Evolutionary conservation across 1,140 invertebrate species (phyloP).

Genomic region (Drosophila tsacasi): DNA sequence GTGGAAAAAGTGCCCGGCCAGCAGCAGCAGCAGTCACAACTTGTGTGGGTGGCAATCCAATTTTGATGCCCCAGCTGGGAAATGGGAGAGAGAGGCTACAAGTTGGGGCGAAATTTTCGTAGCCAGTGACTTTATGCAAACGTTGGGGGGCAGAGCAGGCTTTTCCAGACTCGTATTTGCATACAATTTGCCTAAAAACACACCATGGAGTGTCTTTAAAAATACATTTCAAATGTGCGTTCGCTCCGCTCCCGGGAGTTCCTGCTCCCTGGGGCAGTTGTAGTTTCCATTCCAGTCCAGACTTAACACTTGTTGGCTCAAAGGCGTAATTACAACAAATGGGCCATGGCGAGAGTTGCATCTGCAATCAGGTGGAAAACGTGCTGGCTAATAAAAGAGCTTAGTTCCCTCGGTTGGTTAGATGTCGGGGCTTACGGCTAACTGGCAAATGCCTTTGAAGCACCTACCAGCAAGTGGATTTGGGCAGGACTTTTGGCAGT

Average conservation of each 20-base stretch:
- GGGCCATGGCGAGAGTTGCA: conserved; percentile 57
- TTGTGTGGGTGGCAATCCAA: conserved; percentile 73
- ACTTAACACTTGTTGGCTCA: conserved; percentile 81
- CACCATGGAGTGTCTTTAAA: conserved; percentile 78
- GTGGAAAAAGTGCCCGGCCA: conserved; percentile 31
- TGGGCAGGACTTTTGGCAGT: conserved; percentile 40
- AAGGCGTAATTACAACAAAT: conserved; percentile 82
- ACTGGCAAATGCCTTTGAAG: conserved; percentile 73
- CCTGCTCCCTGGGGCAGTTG: conserved; percentile 14
- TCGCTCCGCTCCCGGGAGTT: conserved; percentile 27
- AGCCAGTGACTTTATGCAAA: conserved; percentile 47
- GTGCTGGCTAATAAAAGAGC: conserved; percentile 71
- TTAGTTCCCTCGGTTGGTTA: conserved; percentile 44
- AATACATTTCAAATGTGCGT: conserved; percentile 74
- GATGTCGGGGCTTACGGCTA: conserved; percentile 35
- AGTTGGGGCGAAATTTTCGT: neutral
- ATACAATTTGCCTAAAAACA: conserved; percentile 84
- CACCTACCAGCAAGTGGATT: conserved; percentile 49
- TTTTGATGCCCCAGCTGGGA: conserved; percentile 66
- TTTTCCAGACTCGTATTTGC: conserved; percentile 71
- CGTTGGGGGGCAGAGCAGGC: conserved; percentile 14
- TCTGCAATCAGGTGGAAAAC: conserved; percentile 75
- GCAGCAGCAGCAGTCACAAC: conserved; percentile 50
- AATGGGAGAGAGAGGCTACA: conserved; percentile 21
- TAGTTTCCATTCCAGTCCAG: conserved; percentile 35